Evolutionary conservation across 2,888 invertebrate genomes (phyloP), one percentile per base, ranked within the genome.

Genomic region (Acleris literana): DNA sequence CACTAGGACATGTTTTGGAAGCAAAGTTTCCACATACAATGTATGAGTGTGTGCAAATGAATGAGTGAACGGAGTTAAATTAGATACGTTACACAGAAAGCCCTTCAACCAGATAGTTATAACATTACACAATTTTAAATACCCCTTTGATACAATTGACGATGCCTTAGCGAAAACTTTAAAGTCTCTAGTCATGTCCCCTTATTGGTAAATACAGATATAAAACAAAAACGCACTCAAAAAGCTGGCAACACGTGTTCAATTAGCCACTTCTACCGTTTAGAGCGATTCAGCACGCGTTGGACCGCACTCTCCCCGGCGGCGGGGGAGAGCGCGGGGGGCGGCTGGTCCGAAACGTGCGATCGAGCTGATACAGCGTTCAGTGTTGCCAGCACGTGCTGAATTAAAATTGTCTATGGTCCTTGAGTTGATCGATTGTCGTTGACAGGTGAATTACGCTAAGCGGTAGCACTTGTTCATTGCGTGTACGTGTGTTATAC

Each of bases 401-500:
- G 44, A 57, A 46, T 57, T 57, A 57, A 57, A 57, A 57, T 57
- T 57, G 57, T 57, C 57, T 57, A 46, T 57, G 46, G 25, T 57
- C 1, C 57, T 57, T 29, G 46, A 57, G 57, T 43, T 55, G 55
- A 55, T 55, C 16, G 43, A n/a, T 55, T 49, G 49, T 18, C 49
- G 54, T 22, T 53, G 55, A 46, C 57, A 46, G 57, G 57, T 46
- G 57, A 49, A 18, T 49, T 13, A 20, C 18, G 18, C 20, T 39
- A 39, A 39, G 39, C 39, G 48, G 17, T 39, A 39, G 39, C 39
- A 39, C 39, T 39, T 39, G 39, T 39, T 11, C 9, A 13, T 39
- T 84, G 87, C 84, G 79, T 72, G 22, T 48, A 52, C 60, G 52
- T 46, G 44, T 54, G 56, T 57, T 49, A 39, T 39, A 13, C 39